Evolutionary conservation across 2,113 vertebrate species (phyloP).

Genomic region (Callopanchax toddi): DNA sequence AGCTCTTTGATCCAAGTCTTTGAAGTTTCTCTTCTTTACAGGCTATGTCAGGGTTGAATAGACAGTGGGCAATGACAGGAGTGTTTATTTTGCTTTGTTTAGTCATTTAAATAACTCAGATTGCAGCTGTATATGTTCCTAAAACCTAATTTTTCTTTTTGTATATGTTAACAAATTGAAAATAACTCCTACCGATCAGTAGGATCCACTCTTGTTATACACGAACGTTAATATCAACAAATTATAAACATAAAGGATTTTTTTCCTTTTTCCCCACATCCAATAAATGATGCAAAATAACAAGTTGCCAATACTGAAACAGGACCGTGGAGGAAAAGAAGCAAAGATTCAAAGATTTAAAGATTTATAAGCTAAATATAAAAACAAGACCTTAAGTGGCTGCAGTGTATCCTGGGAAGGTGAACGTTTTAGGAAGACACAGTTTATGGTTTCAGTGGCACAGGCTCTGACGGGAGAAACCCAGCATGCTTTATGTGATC

Average conservation of each 20-base stretch:
- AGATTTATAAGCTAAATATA: slow-evolving; percentile 4
- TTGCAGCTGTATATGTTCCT: too few species aligned
- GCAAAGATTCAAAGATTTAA: not conserved
- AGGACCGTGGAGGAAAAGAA: not conserved
- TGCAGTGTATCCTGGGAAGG: slow-evolving; percentile 25
- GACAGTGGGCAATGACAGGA: not conserved
- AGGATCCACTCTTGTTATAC: too few species aligned
- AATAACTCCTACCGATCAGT: too few species aligned
- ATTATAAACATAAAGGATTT: too few species aligned
- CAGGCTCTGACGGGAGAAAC: slow-evolving; percentile 46
- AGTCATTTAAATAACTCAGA: too few species aligned
- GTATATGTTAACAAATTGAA: too few species aligned
- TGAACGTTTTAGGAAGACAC: slow-evolving; percentile 43
- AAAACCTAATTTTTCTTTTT: too few species aligned
- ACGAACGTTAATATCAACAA: too few species aligned
- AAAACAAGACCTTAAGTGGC: slow-evolving; percentile 25
- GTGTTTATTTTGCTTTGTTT: not conserved
- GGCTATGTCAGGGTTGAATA: not conserved
- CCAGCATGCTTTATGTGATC: slow-evolving; percentile 61
- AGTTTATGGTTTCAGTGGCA: slow-evolving; percentile 59
- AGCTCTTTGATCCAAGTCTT: not conserved
- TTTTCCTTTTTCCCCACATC: not conserved
- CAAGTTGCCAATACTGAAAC: not conserved
- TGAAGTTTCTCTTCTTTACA: not conserved
- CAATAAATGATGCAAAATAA: not conserved